Conservation (phyloP, 1,140 invertebrate species). For the Drusus annulatus region DNA sequence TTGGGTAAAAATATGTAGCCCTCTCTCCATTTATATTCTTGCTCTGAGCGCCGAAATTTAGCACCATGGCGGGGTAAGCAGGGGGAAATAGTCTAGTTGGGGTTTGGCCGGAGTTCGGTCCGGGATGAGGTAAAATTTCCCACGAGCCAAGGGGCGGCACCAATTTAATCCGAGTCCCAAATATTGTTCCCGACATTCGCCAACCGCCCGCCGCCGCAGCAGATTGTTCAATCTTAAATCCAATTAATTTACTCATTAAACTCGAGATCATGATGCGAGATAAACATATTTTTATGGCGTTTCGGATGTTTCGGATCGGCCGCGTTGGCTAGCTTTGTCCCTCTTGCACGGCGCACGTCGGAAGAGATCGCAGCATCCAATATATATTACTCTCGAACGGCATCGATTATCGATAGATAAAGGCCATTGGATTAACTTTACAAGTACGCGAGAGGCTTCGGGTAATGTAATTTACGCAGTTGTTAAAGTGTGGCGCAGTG, state of each 20-base stretch:
- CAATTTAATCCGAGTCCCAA: conserved; percentile 27
- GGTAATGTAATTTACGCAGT: conserved; percentile 32
- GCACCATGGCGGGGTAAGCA: too few relatives aligned
- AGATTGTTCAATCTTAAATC: conserved; percentile 60
- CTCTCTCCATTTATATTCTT: too few relatives aligned
- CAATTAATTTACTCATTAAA: conserved; percentile 61
- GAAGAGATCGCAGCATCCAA: conserved; percentile 20
- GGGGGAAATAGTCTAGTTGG: conserved; percentile 17
- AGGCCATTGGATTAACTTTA: conserved; percentile 27
- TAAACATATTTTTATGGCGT: conserved; percentile 59
- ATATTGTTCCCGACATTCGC: conserved; percentile 35
- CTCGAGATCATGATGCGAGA: conserved; percentile 57
- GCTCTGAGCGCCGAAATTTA: too few relatives aligned
- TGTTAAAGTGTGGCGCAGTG: background rate
- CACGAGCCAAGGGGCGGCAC: conserved; percentile 15
- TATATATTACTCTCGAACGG: conserved; percentile 50
- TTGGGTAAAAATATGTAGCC: too few relatives aligned
- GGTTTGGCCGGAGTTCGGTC: too few relatives aligned
- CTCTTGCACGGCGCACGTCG: background rate
- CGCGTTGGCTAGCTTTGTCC: conserved; percentile 36
- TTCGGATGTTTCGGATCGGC: conserved; percentile 53
- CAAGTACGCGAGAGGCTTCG: conserved; percentile 4
- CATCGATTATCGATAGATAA: conserved; percentile 55
- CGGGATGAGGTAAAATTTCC: conserved; percentile 9
- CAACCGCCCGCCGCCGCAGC: conserved; percentile 18